These are phyloP conservation scores for Trematomus bernacchii DNA, from an alignment of 2,797 vertebrate species.

Conservation along the genomic window DNA sequence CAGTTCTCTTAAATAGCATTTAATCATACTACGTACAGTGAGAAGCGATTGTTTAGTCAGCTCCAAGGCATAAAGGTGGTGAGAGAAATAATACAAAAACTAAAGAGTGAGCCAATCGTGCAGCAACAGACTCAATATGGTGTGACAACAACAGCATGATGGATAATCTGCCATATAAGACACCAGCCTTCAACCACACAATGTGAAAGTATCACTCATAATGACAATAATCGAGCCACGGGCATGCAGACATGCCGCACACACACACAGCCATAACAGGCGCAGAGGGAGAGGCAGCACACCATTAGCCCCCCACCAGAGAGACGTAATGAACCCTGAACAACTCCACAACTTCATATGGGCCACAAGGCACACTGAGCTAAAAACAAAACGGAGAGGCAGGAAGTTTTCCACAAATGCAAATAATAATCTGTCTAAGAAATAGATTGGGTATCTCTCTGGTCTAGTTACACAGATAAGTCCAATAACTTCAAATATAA, in stretches of 20 bases:
- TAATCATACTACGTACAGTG: constrained; percentile 25
- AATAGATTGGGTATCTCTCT: constrained; percentile 4
- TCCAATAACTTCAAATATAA: not conserved
- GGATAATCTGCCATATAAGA: constrained; percentile 62
- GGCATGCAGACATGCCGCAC: constrained; percentile 35
- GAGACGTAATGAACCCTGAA: constrained; percentile 74
- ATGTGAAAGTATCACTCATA: constrained; percentile 68
- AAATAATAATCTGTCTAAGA: constrained; percentile 1
- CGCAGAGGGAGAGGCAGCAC: constrained; percentile 63
- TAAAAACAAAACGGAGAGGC: constrained; percentile 39
- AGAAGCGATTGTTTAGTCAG: constrained; percentile 4
- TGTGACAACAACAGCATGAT: constrained; percentile 42
- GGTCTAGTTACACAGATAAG: not conserved
- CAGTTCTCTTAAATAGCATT: constrained; percentile 27
- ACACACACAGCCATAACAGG: constrained; percentile 42
- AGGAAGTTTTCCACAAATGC: constrained; percentile 17
- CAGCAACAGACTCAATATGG: constrained; percentile 28
- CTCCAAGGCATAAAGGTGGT: constrained; percentile 17
- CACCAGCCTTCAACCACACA: constrained; percentile 42
- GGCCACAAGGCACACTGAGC: constrained; percentile 50
- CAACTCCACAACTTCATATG: constrained; percentile 55
- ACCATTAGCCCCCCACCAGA: constrained; percentile 73
- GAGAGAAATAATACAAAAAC: constrained; percentile 28
- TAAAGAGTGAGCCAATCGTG: constrained; percentile 28
- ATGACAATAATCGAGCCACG: constrained; percentile 46